Percentiles rank a stretch among this genome's conserved stretches.
These are phyloP conservation scores for Tympanuchus pallidicinctus DNA, from an alignment of 2,113 vertebrate genomes.

Conservation along the genomic window DNA sequence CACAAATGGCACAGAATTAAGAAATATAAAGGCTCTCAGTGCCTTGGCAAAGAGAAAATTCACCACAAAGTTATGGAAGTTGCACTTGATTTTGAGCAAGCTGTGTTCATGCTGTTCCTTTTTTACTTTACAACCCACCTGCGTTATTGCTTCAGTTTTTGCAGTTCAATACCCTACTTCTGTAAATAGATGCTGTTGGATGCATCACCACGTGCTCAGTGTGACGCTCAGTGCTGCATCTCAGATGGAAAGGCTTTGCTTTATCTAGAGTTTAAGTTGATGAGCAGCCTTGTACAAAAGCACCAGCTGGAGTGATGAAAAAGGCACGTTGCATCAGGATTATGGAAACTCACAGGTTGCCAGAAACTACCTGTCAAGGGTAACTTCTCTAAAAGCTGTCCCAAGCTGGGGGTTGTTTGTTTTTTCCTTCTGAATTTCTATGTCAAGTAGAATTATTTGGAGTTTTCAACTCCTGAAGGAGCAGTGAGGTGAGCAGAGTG, in stretches of 20 bases:
- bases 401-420: neutral
- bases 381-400: neutral
- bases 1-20: neutral
- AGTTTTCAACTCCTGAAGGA: neutral
- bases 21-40: neutral
- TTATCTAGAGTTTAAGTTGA: neutral
- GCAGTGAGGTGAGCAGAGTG: neutral
- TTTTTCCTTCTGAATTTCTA: neutral
- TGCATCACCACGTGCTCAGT: neutral
- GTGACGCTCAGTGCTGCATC: neutral
- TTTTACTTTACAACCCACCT: neutral
- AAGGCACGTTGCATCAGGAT: neutral
- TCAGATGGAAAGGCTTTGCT: neutral
- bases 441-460: neutral
- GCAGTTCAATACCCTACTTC: neutral
- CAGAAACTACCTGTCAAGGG: neutral
- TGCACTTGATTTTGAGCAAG: neutral
- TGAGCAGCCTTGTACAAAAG: neutral
- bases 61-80: neutral
- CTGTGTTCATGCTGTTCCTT: neutral
- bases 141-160: neutral
- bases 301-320: neutral
- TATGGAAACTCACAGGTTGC: accelerated
- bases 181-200: neutral
- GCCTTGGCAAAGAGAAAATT: neutral